phyloP scores from a whole-genome alignment of 35 echinoderm and acorn worm genomes.

The Strongylocentrotus purpuratus region DNA sequence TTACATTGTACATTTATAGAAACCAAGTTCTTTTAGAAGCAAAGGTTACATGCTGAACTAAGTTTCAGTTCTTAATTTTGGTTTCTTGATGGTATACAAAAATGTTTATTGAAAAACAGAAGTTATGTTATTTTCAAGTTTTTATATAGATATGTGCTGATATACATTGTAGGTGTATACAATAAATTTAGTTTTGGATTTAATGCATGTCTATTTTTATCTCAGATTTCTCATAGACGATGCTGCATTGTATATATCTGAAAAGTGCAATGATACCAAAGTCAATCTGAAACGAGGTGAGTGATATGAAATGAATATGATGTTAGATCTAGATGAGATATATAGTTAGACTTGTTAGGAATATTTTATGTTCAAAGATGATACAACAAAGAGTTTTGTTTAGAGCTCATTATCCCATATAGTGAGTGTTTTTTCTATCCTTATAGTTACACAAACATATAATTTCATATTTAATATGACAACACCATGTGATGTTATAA shows the following conservation, averaged over 20 bases:
- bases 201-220: background rate
- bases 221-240: constrained; percentile 92
- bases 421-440: background rate
- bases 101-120: too few species aligned
- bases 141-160: too few species aligned
- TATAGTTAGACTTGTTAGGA: background rate
- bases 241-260: constrained; percentile 93
- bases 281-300: constrained; percentile 86
- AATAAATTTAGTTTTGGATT: too few species aligned
- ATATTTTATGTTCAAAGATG: background rate
- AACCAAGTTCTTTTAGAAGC: too few species aligned
- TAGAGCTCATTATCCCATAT: background rate
- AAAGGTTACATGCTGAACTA: too few species aligned
- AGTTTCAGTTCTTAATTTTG: too few species aligned
- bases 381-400: background rate
- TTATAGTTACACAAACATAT: too few species aligned
- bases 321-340: too few species aligned
- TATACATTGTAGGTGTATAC: too few species aligned
- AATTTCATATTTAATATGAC: background rate
- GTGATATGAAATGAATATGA: constrained; percentile 14
- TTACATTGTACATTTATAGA: too few species aligned
- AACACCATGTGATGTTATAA: background rate
- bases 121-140: too few species aligned
- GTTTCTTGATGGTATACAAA: too few species aligned
- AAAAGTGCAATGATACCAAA: constrained; percentile 83